These are phyloP conservation scores for Euspilapteryx auroguttella DNA, from an alignment of 2,888 invertebrate species.

Conservation along the genomic window DNA sequence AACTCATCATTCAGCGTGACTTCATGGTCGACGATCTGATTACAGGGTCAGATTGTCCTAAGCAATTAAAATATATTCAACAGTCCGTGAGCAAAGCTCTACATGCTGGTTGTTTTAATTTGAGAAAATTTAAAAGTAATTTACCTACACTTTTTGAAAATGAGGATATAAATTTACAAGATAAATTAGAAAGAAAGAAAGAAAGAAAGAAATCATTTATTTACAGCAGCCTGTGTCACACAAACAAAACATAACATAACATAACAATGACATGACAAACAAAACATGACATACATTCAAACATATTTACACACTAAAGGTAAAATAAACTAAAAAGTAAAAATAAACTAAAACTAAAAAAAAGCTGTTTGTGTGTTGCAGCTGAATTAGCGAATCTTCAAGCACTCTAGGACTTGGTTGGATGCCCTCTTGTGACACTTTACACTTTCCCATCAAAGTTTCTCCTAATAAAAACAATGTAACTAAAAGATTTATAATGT, in stretches of 20 bases:
- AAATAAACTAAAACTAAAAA: too few species aligned
- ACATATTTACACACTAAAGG: too few species aligned
- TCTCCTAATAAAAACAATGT: neutral
- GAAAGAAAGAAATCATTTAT: too few species aligned
- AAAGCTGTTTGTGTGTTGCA: too few species aligned
- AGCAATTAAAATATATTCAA: constrained; percentile 4
- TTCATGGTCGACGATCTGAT: constrained; percentile 11
- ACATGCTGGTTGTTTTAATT: constrained; percentile 8
- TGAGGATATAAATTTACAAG: constrained; percentile 4
- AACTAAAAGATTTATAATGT: constrained; percentile 10
- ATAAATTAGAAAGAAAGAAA: too few species aligned
- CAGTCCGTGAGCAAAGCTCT: constrained; percentile 3
- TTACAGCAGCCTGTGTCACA: too few species aligned
- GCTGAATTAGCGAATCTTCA: constrained; percentile 9
- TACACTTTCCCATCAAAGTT: constrained; percentile 10
- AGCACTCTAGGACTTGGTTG: constrained; percentile 10
- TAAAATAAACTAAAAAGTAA: too few species aligned
- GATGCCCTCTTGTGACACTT: constrained; percentile 8
- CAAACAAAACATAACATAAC: too few species aligned
- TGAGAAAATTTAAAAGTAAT: constrained; percentile 10
- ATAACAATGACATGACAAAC: too few species aligned
- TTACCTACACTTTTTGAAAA: constrained; percentile 6
- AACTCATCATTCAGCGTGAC: constrained; percentile 6
- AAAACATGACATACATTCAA: too few species aligned
- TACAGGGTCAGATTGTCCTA: constrained; percentile 6